Evolutionary conservation across 2,113 vertebrate genomes (phyloP).

Genomic region (Bubo blakistoni): DNA sequence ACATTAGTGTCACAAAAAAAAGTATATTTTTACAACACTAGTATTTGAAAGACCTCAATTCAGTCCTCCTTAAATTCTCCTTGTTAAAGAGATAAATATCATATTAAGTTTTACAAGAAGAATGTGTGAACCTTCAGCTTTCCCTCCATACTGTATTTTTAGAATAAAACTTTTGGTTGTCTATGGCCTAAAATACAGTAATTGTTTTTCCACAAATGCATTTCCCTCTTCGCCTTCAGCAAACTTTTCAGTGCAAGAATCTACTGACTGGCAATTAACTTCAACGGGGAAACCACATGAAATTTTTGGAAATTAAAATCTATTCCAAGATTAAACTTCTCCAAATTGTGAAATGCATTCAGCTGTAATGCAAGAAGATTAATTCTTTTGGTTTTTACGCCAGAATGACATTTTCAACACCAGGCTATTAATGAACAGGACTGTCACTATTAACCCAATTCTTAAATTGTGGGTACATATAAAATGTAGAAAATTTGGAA

Average conservation of each 20-base stretch:
- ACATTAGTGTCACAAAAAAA: background rate
- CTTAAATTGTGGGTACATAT: background rate
- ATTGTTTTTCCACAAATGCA: background rate
- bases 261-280: background rate
- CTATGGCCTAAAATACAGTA: background rate
- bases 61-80: background rate
- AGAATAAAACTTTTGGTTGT: background rate
- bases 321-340: background rate
- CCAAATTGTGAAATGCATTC: background rate
- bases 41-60: background rate
- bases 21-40: background rate
- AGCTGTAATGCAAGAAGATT: no score
- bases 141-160: background rate
- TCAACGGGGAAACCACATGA: background rate
- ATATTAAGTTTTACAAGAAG: background rate
- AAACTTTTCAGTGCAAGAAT: background rate
- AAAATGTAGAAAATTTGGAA: background rate
- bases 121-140: background rate
- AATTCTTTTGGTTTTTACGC: background rate
- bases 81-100: background rate
- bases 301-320: background rate
- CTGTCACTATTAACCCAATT: background rate
- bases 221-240: background rate
- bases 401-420: background rate
- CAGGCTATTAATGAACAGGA: background rate